Evolutionary conservation across 1,140 invertebrate genomes (phyloP).

Genomic region (Zeugodacus cucurbitae): DNA sequence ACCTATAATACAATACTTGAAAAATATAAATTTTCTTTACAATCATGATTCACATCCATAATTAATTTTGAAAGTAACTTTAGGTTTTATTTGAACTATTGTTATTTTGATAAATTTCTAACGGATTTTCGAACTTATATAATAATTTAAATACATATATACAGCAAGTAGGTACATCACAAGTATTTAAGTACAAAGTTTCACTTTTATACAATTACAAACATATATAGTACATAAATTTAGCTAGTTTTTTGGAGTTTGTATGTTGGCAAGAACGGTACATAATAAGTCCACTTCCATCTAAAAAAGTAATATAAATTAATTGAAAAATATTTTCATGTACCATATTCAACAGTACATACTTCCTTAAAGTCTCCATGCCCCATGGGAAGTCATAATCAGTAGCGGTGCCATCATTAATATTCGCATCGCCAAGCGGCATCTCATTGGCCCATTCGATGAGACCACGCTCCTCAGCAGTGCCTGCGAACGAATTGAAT

Average conservation of each 20-base stretch:
- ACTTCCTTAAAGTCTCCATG: slow-evolving; percentile 73
- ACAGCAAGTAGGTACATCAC: too few species aligned
- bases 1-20: too few species aligned
- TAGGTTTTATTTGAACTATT: too few species aligned
- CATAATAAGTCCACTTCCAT: slow-evolving; percentile 74
- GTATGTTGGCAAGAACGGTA: slow-evolving; percentile 79
- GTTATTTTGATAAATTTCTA: too few species aligned
- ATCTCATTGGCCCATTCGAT: slow-evolving; percentile 78
- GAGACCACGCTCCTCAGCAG: slow-evolving; percentile 75
- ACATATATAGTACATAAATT: neutral
- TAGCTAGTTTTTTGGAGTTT: slow-evolving; percentile 63
- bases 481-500: slow-evolving; percentile 68
- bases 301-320: slow-evolving; percentile 62
- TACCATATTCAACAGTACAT: slow-evolving; percentile 35
- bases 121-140: too few species aligned
- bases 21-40: too few species aligned
- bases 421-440: slow-evolving; percentile 69
- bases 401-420: slow-evolving; percentile 67
- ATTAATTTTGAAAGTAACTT: too few species aligned
- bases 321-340: neutral
- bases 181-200: too few species aligned
- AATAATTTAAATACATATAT: too few species aligned
- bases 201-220: too few species aligned
- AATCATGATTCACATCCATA: too few species aligned
- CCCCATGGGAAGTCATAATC: slow-evolving; percentile 81